Percentiles rank a stretch among this genome's conserved stretches.
Evolutionary conservation across 2,797 vertebrate species (phyloP).

Genomic region (Molossus alvarezi): DNA sequence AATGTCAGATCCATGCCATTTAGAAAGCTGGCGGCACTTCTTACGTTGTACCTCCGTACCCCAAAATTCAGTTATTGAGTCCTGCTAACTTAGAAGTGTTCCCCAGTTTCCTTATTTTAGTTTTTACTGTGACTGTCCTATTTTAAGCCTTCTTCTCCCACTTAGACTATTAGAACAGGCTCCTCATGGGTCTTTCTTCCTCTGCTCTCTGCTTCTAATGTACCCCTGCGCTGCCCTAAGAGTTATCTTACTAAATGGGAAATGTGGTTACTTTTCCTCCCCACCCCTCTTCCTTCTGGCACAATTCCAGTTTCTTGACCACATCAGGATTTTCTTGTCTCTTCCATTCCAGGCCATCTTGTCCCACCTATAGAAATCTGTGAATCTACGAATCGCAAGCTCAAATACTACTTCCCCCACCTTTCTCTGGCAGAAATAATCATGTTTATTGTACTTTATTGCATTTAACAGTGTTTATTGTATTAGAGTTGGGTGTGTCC

Average conservation of each 20-base stretch:
- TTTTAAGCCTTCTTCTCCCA: background rate
- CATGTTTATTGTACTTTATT: background rate
- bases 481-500: background rate
- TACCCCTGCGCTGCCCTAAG: too few species aligned
- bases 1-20: background rate
- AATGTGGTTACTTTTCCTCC: background rate
- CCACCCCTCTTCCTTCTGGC: background rate
- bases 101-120: background rate
- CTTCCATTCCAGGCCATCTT: background rate
- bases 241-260: background rate
- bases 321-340: background rate
- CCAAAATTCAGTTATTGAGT: background rate
- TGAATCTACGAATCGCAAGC: background rate
- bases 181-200: background rate
- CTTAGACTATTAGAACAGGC: background rate
- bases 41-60: background rate
- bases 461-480: background rate
- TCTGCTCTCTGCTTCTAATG: background rate
- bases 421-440: background rate
- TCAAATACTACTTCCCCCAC: background rate
- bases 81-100: background rate
- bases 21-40: background rate
- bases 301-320: background rate
- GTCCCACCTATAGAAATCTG: background rate
- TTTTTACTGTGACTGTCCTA: background rate